Percentiles rank a stretch among this genome's conserved stretches.
Conservation (phyloP, 2,113 vertebrate species). For the Podarcis muralis region DNA sequence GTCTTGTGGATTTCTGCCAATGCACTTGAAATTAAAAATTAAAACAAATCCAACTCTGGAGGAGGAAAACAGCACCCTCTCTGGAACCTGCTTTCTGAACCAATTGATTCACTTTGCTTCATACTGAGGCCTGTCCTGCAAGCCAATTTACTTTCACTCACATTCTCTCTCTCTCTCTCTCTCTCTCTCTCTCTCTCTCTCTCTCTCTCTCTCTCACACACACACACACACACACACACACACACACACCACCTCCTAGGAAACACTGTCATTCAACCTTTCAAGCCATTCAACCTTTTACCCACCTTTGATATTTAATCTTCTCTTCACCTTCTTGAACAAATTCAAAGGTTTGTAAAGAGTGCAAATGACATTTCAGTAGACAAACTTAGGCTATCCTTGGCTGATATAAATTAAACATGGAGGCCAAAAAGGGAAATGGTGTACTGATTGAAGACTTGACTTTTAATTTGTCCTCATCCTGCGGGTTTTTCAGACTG, state of each 20-base stretch:
- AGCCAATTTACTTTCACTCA: no score
- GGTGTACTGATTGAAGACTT: not conserved
- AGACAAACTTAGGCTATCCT: not conserved
- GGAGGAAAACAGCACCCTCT: not conserved
- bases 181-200: no score
- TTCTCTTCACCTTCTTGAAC: conserved; percentile 6
- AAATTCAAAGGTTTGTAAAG: not conserved
- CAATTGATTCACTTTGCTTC: not conserved
- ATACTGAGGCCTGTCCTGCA: no score
- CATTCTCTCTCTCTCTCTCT: no score
- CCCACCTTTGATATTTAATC: conserved; percentile 8
- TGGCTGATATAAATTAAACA: not conserved
- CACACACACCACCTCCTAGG: no score
- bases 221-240: no score
- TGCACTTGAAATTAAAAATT: not conserved
- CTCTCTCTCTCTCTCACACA: no score
- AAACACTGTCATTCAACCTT: not conserved
- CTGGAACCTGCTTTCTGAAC: not conserved
- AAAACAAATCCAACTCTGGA: not conserved
- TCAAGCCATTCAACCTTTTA: not conserved
- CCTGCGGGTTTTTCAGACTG: not conserved
- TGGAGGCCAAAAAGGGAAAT: not conserved
- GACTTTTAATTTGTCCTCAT: not conserved
- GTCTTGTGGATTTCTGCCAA: not conserved
- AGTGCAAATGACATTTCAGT: conserved; percentile 8